Base-by-base conservation (phyloP, 1,140 invertebrate genomes). In the Battus philenor region DNA sequence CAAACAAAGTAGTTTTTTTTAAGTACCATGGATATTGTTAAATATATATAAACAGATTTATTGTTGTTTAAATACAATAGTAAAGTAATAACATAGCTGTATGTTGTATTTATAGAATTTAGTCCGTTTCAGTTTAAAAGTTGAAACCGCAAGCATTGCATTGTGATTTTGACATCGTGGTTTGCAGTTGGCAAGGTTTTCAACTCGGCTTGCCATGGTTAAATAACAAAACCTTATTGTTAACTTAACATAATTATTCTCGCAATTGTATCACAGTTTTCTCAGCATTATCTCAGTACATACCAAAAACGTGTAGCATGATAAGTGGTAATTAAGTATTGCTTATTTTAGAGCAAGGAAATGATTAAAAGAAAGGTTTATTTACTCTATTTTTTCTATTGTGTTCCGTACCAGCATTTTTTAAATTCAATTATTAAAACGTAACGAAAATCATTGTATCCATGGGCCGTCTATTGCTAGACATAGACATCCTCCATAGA, bases 141-240 rank as follows among this genome's bases (percentile, higher is more conserved):
- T 12, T 60, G 50, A 73, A 75, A 68, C 71, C 71, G 20, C 74
- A 78, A 44, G 39, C 47, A 50, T 68, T 66, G 66, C 68, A 57
- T 78, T 73, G 59, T 70, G 66, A 79, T 72, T 74, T 51, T 39
- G n/a, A 27, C 22, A 24, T 39, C 27, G 22, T 26, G 13, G 11
- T 39, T 68, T 60, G 8, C 43, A 68, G 44, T 59, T 53, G 9
- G 47, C 41, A 51, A 5, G 31, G 31, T 26, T 10, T 16, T 32
- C 46, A n/a, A n/a, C n/a, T n/a, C n/a, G 49, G 41, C 50, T 54
- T 41, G 16, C 41, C 54, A 43, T 46, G 24, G 49, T 39, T 27
- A 20, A 13, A 26, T 22, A 26, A 27, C 36, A 26, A 39, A 39
- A 39, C 36, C n/a, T 20, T 39, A 27, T 39, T 38, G 34, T 39